Percentiles rank a stretch among this genome's conserved stretches.
Conservation (phyloP, 2,113 vertebrate genomes). For the Catharus fuscescens region DNA sequence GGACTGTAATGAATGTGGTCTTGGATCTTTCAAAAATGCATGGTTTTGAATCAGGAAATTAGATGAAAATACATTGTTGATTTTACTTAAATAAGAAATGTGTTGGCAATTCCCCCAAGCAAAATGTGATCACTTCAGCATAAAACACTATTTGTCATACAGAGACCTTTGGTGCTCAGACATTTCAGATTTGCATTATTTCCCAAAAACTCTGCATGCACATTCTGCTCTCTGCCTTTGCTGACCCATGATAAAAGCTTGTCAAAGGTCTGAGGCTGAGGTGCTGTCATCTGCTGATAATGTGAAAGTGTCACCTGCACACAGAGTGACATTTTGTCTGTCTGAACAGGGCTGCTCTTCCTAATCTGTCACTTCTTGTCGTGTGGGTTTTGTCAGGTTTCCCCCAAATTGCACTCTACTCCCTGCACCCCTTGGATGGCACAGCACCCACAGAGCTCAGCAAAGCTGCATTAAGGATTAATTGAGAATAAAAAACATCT, state of each 20-base stretch:
- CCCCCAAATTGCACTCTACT: accelerated
- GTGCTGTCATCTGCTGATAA: background rate
- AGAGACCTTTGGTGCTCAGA: background rate
- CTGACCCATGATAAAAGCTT: background rate
- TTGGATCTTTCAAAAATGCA: background rate
- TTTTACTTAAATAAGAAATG: conserved; percentile 8
- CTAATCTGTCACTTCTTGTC: background rate
- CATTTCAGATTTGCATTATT: background rate
- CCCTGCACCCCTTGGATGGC: background rate
- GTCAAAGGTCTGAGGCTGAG: conserved; percentile 16
- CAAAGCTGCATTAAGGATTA: background rate
- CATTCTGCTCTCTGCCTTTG: background rate
- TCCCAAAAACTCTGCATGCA: background rate
- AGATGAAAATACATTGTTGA: background rate
- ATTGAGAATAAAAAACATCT: background rate
- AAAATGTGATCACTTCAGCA: background rate
- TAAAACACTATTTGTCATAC: background rate
- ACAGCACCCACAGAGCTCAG: background rate
- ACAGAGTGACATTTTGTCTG: background rate
- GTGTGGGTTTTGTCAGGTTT: background rate
- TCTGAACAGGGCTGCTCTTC: background rate
- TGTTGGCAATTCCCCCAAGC: background rate
- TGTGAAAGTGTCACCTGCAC: background rate
- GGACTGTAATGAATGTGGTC: background rate
- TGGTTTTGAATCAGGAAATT: conserved; percentile 1